Conservation (phyloP, 1,140 invertebrate genomes). For the Rhyzopertha dominica region DNA sequence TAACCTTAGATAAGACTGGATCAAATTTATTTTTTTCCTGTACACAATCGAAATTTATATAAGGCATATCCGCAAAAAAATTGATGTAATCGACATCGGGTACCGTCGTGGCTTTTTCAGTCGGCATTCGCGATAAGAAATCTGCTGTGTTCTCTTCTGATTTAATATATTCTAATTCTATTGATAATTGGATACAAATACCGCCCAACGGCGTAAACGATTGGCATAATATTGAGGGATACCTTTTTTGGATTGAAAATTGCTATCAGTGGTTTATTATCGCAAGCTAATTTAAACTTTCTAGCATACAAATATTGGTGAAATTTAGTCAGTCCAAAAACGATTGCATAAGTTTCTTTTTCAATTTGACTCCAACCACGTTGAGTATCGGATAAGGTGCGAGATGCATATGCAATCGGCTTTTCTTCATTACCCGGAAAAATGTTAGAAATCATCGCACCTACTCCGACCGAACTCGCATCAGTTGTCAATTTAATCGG, state of each 20-base stretch:
- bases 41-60: too few species aligned
- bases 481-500: slow-evolving; percentile 24
- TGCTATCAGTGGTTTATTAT: slow-evolving; percentile 47
- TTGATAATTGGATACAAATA: too few species aligned
- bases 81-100: too few species aligned
- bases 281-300: slow-evolving; percentile 47
- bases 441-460: slow-evolving; percentile 20
- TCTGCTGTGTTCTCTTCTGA: too few species aligned
- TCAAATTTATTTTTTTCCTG: too few species aligned
- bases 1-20: too few species aligned
- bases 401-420: slow-evolving; percentile 47
- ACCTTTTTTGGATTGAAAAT: slow-evolving; percentile 41
- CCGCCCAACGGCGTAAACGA: too few species aligned
- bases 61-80: too few species aligned
- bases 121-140: too few species aligned
- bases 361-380: slow-evolving; percentile 50
- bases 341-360: slow-evolving; percentile 50
- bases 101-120: too few species aligned
- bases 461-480: slow-evolving; percentile 21
- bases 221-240: slow-evolving; percentile 11
- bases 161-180: too few species aligned
- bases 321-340: slow-evolving; percentile 51
- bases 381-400: slow-evolving; percentile 43
- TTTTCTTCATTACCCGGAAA: slow-evolving; percentile 32
- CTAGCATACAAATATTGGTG: slow-evolving; percentile 49